phyloP scores from a whole-genome alignment of 2,113 vertebrate species.

The Lycaon pictus region DNA sequence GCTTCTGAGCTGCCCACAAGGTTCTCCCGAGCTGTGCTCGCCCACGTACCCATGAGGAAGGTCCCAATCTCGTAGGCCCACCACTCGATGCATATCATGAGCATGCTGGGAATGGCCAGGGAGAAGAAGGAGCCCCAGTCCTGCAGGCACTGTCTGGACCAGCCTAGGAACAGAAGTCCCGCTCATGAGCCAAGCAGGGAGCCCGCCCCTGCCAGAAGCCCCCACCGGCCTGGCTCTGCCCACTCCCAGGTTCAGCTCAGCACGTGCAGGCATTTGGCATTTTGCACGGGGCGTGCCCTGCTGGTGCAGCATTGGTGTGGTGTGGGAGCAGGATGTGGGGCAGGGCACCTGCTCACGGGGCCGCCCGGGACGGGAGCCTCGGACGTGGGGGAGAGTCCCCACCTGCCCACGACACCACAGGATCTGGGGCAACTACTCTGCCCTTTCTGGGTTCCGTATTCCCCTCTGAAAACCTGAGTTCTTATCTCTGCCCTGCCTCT shows the following conservation, averaged over 20 bases:
- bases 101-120: slow-evolving; percentile 89
- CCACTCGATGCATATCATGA: slow-evolving; percentile 91
- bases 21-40: fast-evolving
- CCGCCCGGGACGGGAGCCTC: neutral
- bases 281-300: neutral
- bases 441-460: neutral
- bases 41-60: slow-evolving; percentile 86
- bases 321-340: fast-evolving
- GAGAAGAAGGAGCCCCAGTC: slow-evolving; percentile 92
- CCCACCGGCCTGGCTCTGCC: neutral
- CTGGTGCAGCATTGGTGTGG: neutral
- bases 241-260: no score
- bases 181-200: neutral
- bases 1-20: neutral
- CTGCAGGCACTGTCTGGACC: slow-evolving; percentile 92
- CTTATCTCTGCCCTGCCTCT: neutral
- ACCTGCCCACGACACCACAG: fast-evolving
- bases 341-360: neutral
- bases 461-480: neutral
- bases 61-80: slow-evolving; percentile 91
- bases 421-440: neutral
- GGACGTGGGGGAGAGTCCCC: fast-evolving
- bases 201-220: fast-evolving
- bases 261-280: neutral
- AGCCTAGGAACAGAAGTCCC: slow-evolving; percentile 84